Percentiles rank a stretch among this genome's conserved stretches.
These are phyloP conservation scores for Linepithema humile DNA, from an alignment of 1,140 invertebrate genomes.

Conservation along the genomic window DNA sequence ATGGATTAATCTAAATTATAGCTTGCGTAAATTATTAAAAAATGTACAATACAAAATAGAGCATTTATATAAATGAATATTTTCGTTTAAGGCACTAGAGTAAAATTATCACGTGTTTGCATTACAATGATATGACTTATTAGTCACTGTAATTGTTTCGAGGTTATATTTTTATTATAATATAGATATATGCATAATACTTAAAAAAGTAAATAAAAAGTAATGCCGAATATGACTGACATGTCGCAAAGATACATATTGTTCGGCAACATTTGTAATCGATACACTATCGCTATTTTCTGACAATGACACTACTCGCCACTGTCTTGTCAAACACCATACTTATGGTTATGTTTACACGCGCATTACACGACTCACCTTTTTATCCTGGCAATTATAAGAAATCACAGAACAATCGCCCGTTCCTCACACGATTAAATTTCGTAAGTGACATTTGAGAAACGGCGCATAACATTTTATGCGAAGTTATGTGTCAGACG, in stretches of 20 bases:
- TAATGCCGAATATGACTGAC: background rate
- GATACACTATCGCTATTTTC: background rate
- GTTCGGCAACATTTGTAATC: background rate
- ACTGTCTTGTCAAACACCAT: background rate
- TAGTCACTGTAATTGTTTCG: background rate
- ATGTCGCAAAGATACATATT: background rate
- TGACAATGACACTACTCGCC: background rate
- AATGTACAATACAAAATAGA: background rate
- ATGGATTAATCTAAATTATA: too few species aligned
- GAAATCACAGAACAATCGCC: background rate
- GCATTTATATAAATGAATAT: too few species aligned
- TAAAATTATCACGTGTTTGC: background rate
- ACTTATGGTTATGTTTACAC: background rate
- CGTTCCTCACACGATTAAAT: background rate
- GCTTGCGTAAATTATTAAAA: too few species aligned
- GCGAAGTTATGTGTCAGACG: conserved; percentile 5
- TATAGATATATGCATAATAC: background rate
- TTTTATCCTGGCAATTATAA: background rate
- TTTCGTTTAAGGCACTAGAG: background rate
- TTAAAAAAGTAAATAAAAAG: background rate
- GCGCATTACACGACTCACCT: background rate
- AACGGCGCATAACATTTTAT: conserved; percentile 3
- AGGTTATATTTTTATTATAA: background rate
- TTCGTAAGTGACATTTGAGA: conserved; percentile 11
- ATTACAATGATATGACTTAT: background rate